Percentiles rank a stretch among this genome's conserved stretches.
phyloP scores from a whole-genome alignment of 2,113 vertebrate species.

The Formicarius rufipectus region DNA sequence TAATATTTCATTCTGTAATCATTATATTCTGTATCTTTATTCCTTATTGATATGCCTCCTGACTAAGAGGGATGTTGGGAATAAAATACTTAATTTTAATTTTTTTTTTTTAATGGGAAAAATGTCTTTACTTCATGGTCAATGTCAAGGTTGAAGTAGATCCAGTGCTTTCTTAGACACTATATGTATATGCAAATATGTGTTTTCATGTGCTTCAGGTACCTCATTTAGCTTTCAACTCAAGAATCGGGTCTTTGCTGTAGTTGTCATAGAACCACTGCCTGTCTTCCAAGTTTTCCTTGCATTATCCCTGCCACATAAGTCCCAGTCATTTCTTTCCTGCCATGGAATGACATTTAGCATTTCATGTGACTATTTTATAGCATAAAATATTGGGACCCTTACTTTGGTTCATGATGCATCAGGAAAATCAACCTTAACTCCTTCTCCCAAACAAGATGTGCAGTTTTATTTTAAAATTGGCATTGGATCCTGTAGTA shows the following conservation, averaged over 20 bases:
- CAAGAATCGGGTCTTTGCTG: neutral
- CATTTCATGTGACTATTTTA: neutral
- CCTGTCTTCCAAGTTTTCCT: neutral
- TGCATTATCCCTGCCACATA: neutral
- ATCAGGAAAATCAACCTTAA: neutral
- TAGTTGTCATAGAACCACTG: neutral
- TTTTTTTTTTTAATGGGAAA: neutral
- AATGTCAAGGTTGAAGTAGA: neutral
- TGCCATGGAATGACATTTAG: neutral
- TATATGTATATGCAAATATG: neutral
- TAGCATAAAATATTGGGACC: neutral
- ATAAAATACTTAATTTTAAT: neutral
- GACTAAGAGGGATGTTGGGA: neutral
- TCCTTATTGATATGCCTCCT: neutral
- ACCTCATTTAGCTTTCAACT: neutral
- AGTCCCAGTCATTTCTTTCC: neutral
- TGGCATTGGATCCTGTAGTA: neutral
- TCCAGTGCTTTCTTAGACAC: neutral
- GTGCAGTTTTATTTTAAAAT: neutral
- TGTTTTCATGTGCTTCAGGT: neutral
- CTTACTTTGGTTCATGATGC: neutral
- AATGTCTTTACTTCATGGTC: neutral
- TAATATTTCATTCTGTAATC: neutral
- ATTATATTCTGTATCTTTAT: neutral
- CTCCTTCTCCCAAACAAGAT: neutral